phyloP scores from a whole-genome alignment of 2,888 invertebrate genomes.

The Erynnis tages region DNA sequence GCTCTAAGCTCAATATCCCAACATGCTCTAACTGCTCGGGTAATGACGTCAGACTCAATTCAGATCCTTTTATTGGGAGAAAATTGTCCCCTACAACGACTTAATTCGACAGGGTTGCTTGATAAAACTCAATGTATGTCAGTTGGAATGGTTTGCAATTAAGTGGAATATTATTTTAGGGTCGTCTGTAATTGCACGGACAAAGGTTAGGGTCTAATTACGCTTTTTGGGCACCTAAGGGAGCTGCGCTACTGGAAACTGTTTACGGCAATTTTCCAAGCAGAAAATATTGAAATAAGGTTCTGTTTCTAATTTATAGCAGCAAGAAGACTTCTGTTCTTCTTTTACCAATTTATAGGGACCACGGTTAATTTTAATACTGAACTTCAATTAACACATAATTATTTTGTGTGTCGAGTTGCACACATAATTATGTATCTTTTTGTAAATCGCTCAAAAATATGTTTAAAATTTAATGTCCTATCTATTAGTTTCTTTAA shows the following conservation, averaged over 20 bases:
- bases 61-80: conserved; percentile 30
- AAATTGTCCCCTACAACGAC: conserved; percentile 27
- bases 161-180: conserved; percentile 43
- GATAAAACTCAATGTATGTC: conserved; percentile 35
- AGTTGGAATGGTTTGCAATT: conserved; percentile 40
- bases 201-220: conserved; percentile 27
- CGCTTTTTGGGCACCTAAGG: not conserved
- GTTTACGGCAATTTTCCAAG: no score
- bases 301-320: no score
- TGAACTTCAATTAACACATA: no score
- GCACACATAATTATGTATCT: no score
- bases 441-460: no score
- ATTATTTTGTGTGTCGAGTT: no score
- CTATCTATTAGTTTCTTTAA: no score
- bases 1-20: conserved; percentile 20
- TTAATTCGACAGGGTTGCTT: conserved; percentile 41
- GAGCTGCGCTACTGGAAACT: not conserved
- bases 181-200: conserved; percentile 31
- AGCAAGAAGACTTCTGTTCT: no score
- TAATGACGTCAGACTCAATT: conserved; percentile 37
- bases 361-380: no score
- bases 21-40: conserved; percentile 33
- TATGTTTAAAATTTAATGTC: no score
- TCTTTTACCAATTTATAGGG: no score
- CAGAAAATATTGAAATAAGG: no score